phyloP scores from a whole-genome alignment of 2,797 vertebrate genomes.

The Coregonus ussuriensis region DNA sequence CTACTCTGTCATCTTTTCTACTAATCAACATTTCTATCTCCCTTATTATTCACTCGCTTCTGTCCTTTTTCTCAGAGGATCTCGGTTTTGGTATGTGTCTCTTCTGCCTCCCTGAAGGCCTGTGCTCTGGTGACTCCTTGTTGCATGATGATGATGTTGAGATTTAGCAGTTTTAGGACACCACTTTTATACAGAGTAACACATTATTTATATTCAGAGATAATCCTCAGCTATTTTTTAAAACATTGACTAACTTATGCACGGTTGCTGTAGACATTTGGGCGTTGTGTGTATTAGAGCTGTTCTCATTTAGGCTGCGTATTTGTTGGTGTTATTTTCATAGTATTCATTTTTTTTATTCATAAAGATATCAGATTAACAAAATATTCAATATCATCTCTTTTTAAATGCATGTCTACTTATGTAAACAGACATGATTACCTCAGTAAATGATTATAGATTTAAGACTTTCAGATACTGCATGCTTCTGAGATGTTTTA shows the following conservation, averaged over 20 bases:
- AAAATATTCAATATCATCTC: not conserved
- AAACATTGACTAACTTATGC: not conserved
- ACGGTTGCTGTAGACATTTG: constrained; percentile 21
- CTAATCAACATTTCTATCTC: constrained; percentile 59
- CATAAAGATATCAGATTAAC: not conserved
- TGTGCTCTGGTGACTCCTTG: constrained; percentile 39
- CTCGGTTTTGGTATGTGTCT: constrained; percentile 36
- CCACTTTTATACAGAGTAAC: constrained; percentile 41
- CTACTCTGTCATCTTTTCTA: constrained; percentile 55
- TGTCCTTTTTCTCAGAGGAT: constrained; percentile 54
- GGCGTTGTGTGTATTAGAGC: constrained; percentile 46
- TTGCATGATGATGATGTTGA: constrained; percentile 2
- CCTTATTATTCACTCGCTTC: constrained; percentile 44
- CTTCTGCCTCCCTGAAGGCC: constrained; percentile 51
- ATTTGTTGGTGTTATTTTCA: constrained; percentile 46
- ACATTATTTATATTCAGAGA: constrained; percentile 64
- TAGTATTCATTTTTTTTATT: constrained; percentile 36
- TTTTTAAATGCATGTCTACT: constrained; percentile 12
- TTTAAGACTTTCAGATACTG: not conserved
- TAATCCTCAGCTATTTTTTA: constrained; percentile 73
- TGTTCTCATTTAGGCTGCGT: constrained; percentile 45
- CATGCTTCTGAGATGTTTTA: not conserved
- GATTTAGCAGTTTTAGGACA: constrained; percentile 46
- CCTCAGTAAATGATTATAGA: not conserved
- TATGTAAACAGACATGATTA: not conserved